Base-by-base conservation (phyloP, 2,888 invertebrate species). In the Lordiphosa fenestrarum region DNA sequence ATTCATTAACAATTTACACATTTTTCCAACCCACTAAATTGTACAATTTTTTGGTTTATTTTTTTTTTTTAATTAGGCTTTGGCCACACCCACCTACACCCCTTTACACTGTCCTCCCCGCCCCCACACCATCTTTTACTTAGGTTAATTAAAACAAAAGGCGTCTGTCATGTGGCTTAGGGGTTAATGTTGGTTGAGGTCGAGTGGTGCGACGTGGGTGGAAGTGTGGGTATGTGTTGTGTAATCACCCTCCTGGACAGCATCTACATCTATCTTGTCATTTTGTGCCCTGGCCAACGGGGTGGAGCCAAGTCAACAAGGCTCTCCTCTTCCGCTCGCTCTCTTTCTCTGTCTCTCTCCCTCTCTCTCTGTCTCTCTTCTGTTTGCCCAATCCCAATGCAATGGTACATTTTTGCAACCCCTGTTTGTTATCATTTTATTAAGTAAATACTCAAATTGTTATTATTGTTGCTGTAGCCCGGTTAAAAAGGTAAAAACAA, bases 141-240 rank as follows among this genome's bases (percentile, higher is more conserved):
- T 84, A 73, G 72, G 72, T 77, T 86, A 86, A 84, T 85, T 77
- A 83, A 83, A 73, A 80, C 73, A 77, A 75, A 68, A 69, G 75
- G 66, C 66, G 50, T 39, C 61, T 63, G 69, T 50, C 51, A 68
- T 66, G 68, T 77, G 71, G 71, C 71, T 86, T 71, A 80, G 83
- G 86, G 86, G 85, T 84, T 86, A 75, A 55, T 37, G 40, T 21
- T 48, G 47, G 23, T 33, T 30, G 25, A 30, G 47, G 23, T 33
- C 19, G 25, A 30, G 47, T n/a, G 21, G 35, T 38, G 36, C 40
- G 35, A 13, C 2, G 35, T 7, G 15, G 9, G 13, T 13, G 40
- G 10, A 3, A 23, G 23, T 19, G 21, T 12, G 41, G 13, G 30
- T 21, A 9, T 23, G 39, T 48, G 48, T 60, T 65, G 51, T 50